Evolutionary conservation across 2,797 vertebrate genomes (phyloP), one percentile per base, ranked within the genome.

Genomic region (Meriones psammophilus): DNA sequence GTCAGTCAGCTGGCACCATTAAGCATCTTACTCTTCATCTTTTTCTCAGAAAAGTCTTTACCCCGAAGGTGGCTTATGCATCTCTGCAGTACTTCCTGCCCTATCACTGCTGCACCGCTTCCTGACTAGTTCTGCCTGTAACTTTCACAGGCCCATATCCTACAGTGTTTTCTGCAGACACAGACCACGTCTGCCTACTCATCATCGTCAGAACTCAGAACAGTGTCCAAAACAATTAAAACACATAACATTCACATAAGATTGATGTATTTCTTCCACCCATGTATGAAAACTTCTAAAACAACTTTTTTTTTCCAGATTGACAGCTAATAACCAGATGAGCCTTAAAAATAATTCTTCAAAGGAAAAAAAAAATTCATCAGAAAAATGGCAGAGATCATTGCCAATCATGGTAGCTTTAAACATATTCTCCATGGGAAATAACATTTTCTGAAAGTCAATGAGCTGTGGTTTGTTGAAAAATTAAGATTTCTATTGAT

Each of bases 121-220:
- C 17, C 74, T 20, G 33, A 18, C 9, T 71, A 5, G 0, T n/a
- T 93, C 79, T 81, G 46, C 58, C 22, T 80, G 56, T 60, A 8
- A 46, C 5, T 79, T 91, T 89, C 22, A 26, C 12, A 28, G 4
- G 1, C 4, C 84, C 10, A 5, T 8, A 10, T 91, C 36, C 24
- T 94, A 66, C 28, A 42, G 1, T 5, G 1, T 90, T 26, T 54
- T 88, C 46, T 0, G 2, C 8, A 77, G 64, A 36, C 73, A 76
- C 12, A 92, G 36, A 87, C 13, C 69, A 0, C 13, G 13, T 58
- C 76, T 88, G 36, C 8, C 17, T 88, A 26, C 56, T 95, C 58
- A 79, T 95, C 68, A 74, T 62, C 28, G 64, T 87, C 76, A 94
- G 79, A 95, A 89, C 36, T 91, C 80, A 95, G 42, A 46, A 3